These are phyloP conservation scores for Epinotia brunnichana DNA, from an alignment of 2,888 invertebrate species.

Conservation along the genomic window DNA sequence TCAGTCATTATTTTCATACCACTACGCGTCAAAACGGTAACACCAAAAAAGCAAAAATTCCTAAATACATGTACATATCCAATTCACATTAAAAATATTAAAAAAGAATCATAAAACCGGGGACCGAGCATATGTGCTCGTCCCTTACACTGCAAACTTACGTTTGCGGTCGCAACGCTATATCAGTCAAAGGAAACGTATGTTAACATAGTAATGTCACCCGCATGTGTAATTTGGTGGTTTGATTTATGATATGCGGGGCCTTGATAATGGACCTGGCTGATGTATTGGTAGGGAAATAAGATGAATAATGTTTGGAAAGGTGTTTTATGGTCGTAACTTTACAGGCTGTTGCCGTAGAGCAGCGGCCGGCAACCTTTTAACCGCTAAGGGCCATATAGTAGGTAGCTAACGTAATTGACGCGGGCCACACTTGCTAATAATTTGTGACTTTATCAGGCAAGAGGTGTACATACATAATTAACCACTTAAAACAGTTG, in stretches of 20 bases:
- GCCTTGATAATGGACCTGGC: background rate
- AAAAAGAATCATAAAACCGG: background rate
- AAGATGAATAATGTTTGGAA: conserved; percentile 2
- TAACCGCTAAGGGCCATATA: too few species aligned
- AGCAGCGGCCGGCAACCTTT: too few species aligned
- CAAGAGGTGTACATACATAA: too few species aligned
- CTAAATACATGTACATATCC: too few species aligned
- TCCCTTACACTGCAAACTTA: background rate
- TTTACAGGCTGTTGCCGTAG: background rate
- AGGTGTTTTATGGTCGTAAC: background rate
- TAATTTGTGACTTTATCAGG: too few species aligned
- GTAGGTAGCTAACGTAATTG: too few species aligned
- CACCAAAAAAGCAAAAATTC: too few species aligned
- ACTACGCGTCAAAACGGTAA: too few species aligned
- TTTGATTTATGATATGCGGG: conserved; percentile 4
- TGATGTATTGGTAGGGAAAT: conserved; percentile 4
- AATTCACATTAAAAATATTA: background rate
- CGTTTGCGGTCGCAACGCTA: background rate
- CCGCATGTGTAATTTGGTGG: background rate
- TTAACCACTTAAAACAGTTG: too few species aligned
- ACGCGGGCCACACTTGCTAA: too few species aligned
- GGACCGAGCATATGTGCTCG: background rate
- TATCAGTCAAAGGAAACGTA: background rate
- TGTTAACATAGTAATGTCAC: background rate
- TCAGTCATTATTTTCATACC: too few species aligned